Conservation (phyloP, 2,113 vertebrate species). For the Ginglymostoma cirratum region DNA sequence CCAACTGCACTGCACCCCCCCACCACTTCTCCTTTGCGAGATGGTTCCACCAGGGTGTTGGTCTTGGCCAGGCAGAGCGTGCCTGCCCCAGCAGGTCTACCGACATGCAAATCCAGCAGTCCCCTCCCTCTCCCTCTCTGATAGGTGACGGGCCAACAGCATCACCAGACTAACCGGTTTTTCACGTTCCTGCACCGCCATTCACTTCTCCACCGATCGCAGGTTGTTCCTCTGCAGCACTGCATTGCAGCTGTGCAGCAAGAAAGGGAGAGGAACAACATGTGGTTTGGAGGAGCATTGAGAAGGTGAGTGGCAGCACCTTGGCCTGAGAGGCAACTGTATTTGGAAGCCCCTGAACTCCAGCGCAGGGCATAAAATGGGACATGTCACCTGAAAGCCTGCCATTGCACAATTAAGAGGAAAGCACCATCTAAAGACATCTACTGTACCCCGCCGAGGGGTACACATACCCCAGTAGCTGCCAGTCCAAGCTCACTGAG, state of each 20-base stretch:
- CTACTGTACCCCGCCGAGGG: too few relatives aligned
- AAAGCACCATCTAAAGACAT: background rate
- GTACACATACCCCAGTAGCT: too few relatives aligned
- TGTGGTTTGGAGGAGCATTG: background rate
- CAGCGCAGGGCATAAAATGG: too few relatives aligned
- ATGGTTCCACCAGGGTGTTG: background rate
- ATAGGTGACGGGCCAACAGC: too few relatives aligned
- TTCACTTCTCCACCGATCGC: background rate
- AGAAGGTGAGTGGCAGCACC: background rate
- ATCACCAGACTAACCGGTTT: too few relatives aligned
- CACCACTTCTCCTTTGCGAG: background rate
- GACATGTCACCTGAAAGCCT: background rate
- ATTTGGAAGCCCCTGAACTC: background rate
- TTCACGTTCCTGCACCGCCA: too few relatives aligned
- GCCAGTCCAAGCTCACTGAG: background rate
- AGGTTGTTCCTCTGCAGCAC: background rate
- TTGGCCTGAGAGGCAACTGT: background rate
- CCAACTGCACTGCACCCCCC: too few relatives aligned
- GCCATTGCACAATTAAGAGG: background rate
- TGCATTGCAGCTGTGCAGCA: background rate
- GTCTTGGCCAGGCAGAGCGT: too few relatives aligned
- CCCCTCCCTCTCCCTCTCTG: too few relatives aligned
- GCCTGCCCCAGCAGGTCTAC: too few relatives aligned
- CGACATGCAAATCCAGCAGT: too few relatives aligned
- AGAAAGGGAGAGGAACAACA: background rate